These are phyloP conservation scores for Herpetotheres cachinnans DNA, from an alignment of 2,113 vertebrate genomes.

Conservation along the genomic window DNA sequence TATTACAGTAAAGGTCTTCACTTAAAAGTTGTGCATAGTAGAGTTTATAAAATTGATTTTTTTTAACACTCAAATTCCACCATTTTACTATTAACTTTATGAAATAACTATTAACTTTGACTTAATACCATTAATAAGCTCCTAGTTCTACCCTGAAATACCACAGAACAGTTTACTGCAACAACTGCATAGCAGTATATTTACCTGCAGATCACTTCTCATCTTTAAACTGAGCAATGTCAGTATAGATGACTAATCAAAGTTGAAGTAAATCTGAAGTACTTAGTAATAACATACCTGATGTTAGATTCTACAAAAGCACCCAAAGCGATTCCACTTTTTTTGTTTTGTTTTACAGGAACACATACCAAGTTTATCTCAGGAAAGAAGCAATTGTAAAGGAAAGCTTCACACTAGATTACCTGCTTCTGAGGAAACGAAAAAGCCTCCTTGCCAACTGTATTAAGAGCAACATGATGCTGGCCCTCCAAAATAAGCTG, in stretches of 20 bases:
- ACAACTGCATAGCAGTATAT: not conserved
- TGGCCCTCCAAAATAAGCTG: constrained; percentile 96
- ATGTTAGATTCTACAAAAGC: not conserved
- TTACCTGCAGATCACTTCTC: not conserved
- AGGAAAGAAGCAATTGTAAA: not conserved
- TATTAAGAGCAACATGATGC: constrained; percentile 88
- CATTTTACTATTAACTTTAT: not conserved
- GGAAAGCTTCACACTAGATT: not conserved
- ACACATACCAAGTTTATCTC: not conserved
- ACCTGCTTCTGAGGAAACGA: constrained; percentile 92
- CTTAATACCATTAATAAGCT: not conserved
- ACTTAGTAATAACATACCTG: not conserved
- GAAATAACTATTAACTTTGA: not conserved
- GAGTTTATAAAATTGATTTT: not conserved
- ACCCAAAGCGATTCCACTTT: not conserved
- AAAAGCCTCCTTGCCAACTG: constrained; percentile 87
- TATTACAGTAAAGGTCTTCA: not conserved
- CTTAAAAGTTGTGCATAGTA: not conserved
- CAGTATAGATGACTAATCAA: not conserved
- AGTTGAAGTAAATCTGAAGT: not conserved
- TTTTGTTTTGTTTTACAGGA: not conserved
- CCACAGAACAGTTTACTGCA: not conserved
- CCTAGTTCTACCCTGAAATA: not conserved
- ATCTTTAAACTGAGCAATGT: not conserved
- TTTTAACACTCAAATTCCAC: not conserved